Percentiles rank a stretch among this genome's conserved stretches.
Conservation (phyloP, 2,888 invertebrate genomes). For the Drosophila peninsularis region DNA sequence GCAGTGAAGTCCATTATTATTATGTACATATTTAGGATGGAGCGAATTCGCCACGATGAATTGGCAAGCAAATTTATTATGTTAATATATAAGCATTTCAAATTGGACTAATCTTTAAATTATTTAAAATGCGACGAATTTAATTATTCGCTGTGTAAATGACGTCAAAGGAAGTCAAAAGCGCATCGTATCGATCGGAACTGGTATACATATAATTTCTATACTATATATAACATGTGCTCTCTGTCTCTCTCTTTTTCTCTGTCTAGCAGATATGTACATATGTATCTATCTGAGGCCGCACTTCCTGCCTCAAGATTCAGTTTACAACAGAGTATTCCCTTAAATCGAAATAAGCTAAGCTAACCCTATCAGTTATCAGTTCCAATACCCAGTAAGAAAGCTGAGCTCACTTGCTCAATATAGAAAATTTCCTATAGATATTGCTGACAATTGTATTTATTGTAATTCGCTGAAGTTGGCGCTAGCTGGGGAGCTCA, state of each 20-base stretch:
- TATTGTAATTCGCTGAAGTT: conserved; percentile 12
- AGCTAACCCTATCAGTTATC: background rate
- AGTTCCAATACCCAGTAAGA: background rate
- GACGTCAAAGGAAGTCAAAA: no score
- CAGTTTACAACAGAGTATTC: background rate
- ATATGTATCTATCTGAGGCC: background rate
- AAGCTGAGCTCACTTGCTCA: conserved; percentile 3
- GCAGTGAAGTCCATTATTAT: background rate
- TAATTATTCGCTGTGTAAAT: no score
- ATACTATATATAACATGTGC: no score
- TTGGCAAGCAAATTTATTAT: background rate
- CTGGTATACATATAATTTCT: no score
- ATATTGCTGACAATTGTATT: conserved; percentile 29
- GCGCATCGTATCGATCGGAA: no score
- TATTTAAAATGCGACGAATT: no score
- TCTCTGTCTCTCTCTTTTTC: no score
- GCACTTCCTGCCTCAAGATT: background rate
- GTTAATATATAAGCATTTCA: background rate
- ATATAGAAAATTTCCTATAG: background rate
- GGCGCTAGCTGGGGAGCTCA: background rate
- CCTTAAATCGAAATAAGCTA: background rate
- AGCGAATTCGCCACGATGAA: background rate
- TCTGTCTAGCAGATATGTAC: no score
- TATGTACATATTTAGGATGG: background rate
- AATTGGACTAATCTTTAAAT: background rate